Conservation (phyloP, 2,113 vertebrate species). For the Cavia aperea region DNA sequence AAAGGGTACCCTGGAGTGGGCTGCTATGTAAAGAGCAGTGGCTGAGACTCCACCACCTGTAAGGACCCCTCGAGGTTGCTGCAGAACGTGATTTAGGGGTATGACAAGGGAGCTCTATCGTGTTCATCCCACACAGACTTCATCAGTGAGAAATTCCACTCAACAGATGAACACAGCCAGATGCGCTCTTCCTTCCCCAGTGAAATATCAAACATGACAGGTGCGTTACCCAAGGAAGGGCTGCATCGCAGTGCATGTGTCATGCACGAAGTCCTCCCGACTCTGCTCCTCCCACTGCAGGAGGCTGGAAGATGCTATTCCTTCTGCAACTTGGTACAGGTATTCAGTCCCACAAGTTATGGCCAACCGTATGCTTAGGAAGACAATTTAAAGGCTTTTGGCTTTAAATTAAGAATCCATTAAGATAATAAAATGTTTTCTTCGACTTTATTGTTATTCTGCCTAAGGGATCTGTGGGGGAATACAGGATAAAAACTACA, state of each 20-base stretch:
- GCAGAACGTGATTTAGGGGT: not conserved
- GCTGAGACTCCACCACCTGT: not conserved
- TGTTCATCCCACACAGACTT: not conserved
- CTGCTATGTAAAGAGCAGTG: not conserved
- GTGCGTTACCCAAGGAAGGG: constrained; percentile 28
- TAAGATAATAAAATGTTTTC: constrained; percentile 68
- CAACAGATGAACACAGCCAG: constrained; percentile 53
- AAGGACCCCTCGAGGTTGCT: not conserved
- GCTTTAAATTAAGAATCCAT: constrained; percentile 67
- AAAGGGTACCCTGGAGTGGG: not conserved
- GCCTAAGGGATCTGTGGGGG: constrained; percentile 54
- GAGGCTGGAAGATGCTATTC: not conserved
- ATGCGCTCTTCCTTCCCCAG: constrained; percentile 24
- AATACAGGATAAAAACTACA: constrained; percentile 37
- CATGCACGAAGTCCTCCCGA: not conserved
- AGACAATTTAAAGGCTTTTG: constrained; percentile 61
- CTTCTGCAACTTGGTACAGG: not conserved
- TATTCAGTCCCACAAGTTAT: constrained; percentile 28
- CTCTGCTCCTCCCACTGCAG: not conserved
- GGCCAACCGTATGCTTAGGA: constrained; percentile 20
- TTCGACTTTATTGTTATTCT: constrained; percentile 60
- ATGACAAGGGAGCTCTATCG: not conserved
- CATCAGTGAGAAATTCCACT: constrained; percentile 22
- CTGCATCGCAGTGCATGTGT: not conserved
- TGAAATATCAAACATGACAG: constrained; percentile 66